Conservation (phyloP, 2,888 invertebrate species). For the Phyto melanocephala region DNA sequence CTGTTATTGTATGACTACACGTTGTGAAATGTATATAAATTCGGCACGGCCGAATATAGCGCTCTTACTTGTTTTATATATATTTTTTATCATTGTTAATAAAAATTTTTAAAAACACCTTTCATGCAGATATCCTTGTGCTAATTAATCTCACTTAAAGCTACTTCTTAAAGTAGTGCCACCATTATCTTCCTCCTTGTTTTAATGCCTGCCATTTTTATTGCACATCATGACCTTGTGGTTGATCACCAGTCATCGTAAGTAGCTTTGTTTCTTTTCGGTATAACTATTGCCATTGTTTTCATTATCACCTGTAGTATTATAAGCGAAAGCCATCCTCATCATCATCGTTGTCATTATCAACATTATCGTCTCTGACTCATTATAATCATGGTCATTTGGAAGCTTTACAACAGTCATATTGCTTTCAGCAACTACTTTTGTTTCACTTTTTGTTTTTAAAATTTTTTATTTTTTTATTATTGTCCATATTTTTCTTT, state of each 20-base stretch:
- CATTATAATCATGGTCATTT: slow-evolving; percentile 37
- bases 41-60: no score
- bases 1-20: no score
- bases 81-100: no score
- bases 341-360: background rate
- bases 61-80: no score
- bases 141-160: no score
- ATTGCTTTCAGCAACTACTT: background rate
- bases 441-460: background rate
- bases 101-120: no score
- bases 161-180: background rate
- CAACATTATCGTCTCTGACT: background rate
- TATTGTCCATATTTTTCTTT: slow-evolving; percentile 6
- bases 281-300: background rate
- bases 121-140: no score
- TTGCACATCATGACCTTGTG: background rate
- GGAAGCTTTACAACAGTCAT: slow-evolving; percentile 18
- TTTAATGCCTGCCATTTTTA: background rate
- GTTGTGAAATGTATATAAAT: no score
- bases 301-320: background rate
- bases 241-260: background rate
- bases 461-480: background rate
- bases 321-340: background rate
- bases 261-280: background rate
- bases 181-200: background rate